Evolutionary conservation across 2,797 vertebrate genomes (phyloP), one percentile per base, ranked within the genome.

Genomic region (Pangasius sanitwongsei): DNA sequence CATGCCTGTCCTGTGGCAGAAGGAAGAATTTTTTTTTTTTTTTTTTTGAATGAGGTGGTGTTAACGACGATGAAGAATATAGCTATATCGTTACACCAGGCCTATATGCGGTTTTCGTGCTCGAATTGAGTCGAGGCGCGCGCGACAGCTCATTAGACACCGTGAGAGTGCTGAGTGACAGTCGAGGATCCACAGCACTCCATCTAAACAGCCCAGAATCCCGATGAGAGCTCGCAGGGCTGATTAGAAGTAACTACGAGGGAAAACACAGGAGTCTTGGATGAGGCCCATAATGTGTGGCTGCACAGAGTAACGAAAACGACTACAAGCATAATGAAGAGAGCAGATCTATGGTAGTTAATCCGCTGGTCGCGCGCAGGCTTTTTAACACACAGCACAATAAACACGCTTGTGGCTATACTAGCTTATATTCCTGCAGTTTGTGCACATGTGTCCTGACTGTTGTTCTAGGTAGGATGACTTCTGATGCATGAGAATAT

Each of bases 121-220:
- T 41, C 31, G 65, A 81, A 81, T 53, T 34, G 61, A 81, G 53
- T n/a, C 13, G 37, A 72, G 41, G 65, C 86, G 88, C 75, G 74
- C 70, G 57, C 59, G 83, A 75, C 86, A 88, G 87, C 88, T 91
- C 91, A 90, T 91, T 89, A 90, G 91, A 91, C 86, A 88, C 70
- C 83, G 75, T 44, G 57, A 75, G 91, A 75, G 91, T 86, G 63
- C 65, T 83, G 70, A 89, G 72, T 89, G 91, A 90, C 84, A 89
- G 88, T 65, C 80, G 59, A 75, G 85, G 86, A 87, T 90, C 85
- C 83, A 83, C 57, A 87, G 81, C 88, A 88, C 78, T 86, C 85
- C 75, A 85, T 89, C 84, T 89, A 90, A 91, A 91, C 70, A 90
- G 67, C 23, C 86, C 70, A 44, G 82, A 85, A 83, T 87, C 86